Evolutionary conservation across 2,113 vertebrate species (phyloP).

Genomic region (Epinephelus cyanopodus): DNA sequence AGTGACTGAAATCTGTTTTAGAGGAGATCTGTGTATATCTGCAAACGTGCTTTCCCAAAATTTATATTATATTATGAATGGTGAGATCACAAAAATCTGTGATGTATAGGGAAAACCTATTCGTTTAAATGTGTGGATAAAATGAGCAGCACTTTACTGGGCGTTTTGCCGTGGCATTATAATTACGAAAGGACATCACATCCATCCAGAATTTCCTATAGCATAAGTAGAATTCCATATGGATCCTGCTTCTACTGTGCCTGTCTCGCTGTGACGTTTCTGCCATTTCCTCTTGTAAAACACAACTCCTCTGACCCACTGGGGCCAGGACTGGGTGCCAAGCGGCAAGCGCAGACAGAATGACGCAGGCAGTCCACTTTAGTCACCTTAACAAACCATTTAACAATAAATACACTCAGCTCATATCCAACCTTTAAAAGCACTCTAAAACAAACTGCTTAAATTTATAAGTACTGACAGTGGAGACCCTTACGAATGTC

Average conservation of each 20-base stretch:
- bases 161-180: constrained; percentile 13
- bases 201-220: constrained; percentile 58
- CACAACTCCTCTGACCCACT: constrained; percentile 29
- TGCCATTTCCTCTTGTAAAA: constrained; percentile 72
- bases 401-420: constrained; percentile 46
- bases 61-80: constrained; percentile 1
- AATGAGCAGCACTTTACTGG: constrained; percentile 18
- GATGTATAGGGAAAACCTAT: constrained; percentile 54
- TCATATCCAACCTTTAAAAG: constrained; percentile 44
- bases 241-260: constrained; percentile 20
- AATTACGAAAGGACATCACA: constrained; percentile 49
- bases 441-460: constrained; percentile 50
- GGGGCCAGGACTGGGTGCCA: constrained; percentile 20
- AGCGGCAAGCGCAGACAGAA: constrained; percentile 40
- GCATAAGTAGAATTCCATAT: constrained; percentile 64
- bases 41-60: not conserved
- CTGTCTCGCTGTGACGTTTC: constrained; percentile 23
- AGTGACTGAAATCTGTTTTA: too few relatives aligned
- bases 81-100: constrained; percentile 11
- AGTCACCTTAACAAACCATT: constrained; percentile 62
- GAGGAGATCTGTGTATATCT: too few relatives aligned
- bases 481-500: constrained; percentile 23
- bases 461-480: constrained; percentile 39
- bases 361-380: constrained; percentile 49
- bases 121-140: constrained; percentile 31